These are phyloP conservation scores for Patella pellucida DNA, from an alignment of 2,888 invertebrate genomes.

Conservation along the genomic window DNA sequence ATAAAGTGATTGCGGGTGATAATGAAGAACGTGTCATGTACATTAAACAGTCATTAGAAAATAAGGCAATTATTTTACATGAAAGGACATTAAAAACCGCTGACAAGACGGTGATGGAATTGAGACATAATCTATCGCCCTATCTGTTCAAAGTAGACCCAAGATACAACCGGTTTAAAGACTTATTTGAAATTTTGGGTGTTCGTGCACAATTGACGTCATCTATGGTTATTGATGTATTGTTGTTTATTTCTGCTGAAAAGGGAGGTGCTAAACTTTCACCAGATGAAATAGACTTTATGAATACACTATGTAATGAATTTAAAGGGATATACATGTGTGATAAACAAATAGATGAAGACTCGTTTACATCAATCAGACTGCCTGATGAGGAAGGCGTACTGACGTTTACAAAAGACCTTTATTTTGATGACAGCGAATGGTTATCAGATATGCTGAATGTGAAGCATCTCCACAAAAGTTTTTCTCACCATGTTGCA, in stretches of 20 bases:
- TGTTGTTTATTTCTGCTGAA: too few relatives aligned
- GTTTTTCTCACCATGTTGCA: slow-evolving; percentile 45
- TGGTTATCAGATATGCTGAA: slow-evolving; percentile 45
- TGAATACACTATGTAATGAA: too few relatives aligned
- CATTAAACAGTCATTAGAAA: background rate
- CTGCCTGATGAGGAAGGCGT: slow-evolving; percentile 22
- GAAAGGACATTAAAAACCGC: background rate
- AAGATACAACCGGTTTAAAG: too few relatives aligned
- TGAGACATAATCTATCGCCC: too few relatives aligned
- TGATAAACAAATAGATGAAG: too few relatives aligned
- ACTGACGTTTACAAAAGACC: slow-evolving; percentile 23
- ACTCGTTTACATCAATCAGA: background rate
- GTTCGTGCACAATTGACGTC: too few relatives aligned
- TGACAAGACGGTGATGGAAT: background rate
- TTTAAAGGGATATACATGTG: too few relatives aligned
- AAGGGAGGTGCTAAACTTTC: too few relatives aligned
- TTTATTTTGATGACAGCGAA: slow-evolving; percentile 51
- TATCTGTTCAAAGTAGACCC: too few relatives aligned
- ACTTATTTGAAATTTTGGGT: too few relatives aligned
- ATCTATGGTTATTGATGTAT: too few relatives aligned
- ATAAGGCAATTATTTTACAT: background rate
- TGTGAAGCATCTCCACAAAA: slow-evolving; percentile 32
- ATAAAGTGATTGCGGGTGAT: background rate
- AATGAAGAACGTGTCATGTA: background rate
- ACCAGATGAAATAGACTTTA: too few relatives aligned